Evolutionary conservation across 2,797 vertebrate genomes (phyloP), one percentile per base, ranked within the genome.

Genomic region (Stomatorhinus walkeri): DNA sequence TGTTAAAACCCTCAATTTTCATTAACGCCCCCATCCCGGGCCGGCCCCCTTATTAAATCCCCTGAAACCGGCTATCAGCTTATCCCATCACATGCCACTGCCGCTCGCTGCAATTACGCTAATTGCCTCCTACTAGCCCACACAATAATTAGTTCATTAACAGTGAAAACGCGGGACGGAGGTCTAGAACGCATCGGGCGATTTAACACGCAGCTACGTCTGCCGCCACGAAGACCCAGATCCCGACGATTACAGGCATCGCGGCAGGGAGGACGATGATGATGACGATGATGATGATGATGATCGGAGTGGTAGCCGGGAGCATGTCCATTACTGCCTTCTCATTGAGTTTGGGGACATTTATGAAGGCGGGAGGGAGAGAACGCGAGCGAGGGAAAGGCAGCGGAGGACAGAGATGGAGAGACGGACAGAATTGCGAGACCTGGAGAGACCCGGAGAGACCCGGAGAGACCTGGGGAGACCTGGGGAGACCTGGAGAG

Each of bases 101-200:
- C 95, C 94, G 94, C 93, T 94, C 94, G 93, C 91, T 92, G 94
- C 94, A 95, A 95, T 96, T 96, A 95, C 94, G 94, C 94, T 96
- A 96, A 96, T 96, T 95, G 94, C 94, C 94, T 94, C 95, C 93
- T 93, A 94, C 94, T 95, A 95, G 89, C 94, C 94, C 93, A 90
- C 92, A 93, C 93, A 90, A 94, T 95, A 96, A 96, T 96, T 95
- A 96, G 94, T 95, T 96, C 95, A 95, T 96, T 96, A 96, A 95
- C 95, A 96, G 95, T 94, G 95, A 96, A 81, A 96, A 96, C 94
- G 94, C 93, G 94, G 93, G 93, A 94, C 94, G 95, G 95, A 95
- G 94, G 94, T 93, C 95, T 94, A 94, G 92, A 95, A 94, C 94
- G 92, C 93, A 94, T 93, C 54, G 92, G 94, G 92, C 95, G 94